Base-by-base conservation (phyloP, 2,797 vertebrate species). In the Acanthis flammea region DNA sequence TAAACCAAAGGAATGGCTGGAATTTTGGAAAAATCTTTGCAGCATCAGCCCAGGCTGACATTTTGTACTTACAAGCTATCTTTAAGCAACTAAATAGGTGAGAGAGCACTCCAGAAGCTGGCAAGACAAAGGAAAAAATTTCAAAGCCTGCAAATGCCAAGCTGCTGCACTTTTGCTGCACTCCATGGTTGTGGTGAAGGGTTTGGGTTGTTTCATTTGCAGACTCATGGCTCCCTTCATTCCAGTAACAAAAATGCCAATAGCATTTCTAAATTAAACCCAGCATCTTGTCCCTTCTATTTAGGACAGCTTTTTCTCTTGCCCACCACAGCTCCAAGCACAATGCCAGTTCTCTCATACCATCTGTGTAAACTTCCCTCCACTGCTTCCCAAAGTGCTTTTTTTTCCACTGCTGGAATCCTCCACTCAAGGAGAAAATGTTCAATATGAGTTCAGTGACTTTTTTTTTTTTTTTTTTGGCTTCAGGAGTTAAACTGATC, bases 1-100 rank as follows among this genome's bases (percentile, higher is more conserved):
- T 96, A 96, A 96, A 95, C 90, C 90, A 95, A 88, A 97, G 57
- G 95, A 94, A 97, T 92, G 94, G 63, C 33, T 92, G 95, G 96
- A 97, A 96, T 97, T 95, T 92, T 50, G 22, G 24, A 2, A 75
- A 95, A 82, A 79, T 90, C 44, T 94, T 95, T 88, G 83, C 77
- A 84, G 90, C 39, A 33, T 92, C 71, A 85, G 72, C 79, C 80
- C 80, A 76, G 72, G 83, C 72, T 94, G 94, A 95, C 54, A 87
- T 96, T 95, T 92, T 95, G 90, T 79, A 72, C 75, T 89, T 68
- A 58, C 95, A 95, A 91, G 47, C 81, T 89, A 27, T 87, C 75
- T 83, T 93, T 63, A 67, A 78, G 78, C 44, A 82, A 50, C 65
- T 90, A 92, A 94, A 95, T 91, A 96, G 90, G 90, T 96, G 90